A percentile compares a stretch with the other conserved stretches of the same genome.
Evolutionary conservation across 2,113 vertebrate genomes (phyloP).

Genomic region (Cyprinodon brontotheroides): DNA sequence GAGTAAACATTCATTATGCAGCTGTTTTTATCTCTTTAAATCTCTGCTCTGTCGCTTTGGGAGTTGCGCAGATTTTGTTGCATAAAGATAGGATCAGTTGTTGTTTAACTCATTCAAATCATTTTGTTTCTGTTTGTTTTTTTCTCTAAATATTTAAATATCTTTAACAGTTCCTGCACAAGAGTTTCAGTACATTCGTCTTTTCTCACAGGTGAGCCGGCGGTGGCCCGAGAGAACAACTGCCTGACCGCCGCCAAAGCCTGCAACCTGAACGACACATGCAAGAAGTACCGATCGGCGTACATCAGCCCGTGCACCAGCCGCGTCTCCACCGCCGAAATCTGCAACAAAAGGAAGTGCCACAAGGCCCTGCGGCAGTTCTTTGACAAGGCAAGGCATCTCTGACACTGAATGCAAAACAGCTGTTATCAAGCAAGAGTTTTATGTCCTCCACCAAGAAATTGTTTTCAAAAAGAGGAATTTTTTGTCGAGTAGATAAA

Average conservation of each 20-base stretch:
- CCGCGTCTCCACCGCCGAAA: conserved; percentile 89
- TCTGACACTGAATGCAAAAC: neutral
- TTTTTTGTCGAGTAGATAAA: conserved; percentile 26
- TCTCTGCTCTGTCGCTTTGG: neutral
- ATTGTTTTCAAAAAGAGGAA: conserved; percentile 6
- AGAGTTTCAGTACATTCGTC: neutral
- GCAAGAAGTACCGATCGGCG: conserved; percentile 96
- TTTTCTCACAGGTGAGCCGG: conserved; percentile 82
- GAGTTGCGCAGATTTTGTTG: too few species aligned
- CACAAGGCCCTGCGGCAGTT: conserved; percentile 98
- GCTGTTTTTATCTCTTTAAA: neutral
- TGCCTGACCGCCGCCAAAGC: conserved; percentile 97
- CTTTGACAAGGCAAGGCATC: conserved; percentile 89
- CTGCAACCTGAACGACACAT: conserved; percentile 98
- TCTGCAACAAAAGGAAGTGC: conserved; percentile 98
- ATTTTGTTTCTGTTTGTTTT: neutral
- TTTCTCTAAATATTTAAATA: neutral
- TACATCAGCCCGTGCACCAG: conserved; percentile 98
- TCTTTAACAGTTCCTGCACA: neutral
- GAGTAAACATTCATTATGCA: neutral
- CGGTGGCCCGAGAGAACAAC: conserved; percentile 92
- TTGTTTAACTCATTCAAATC: too few species aligned
- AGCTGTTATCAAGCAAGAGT: conserved; percentile 16
- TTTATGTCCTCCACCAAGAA: conserved; percentile 15
- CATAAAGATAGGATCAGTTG: too few species aligned